Base-by-base conservation (phyloP, 1,140 invertebrate genomes). In the Drosophila takahashii region DNA sequence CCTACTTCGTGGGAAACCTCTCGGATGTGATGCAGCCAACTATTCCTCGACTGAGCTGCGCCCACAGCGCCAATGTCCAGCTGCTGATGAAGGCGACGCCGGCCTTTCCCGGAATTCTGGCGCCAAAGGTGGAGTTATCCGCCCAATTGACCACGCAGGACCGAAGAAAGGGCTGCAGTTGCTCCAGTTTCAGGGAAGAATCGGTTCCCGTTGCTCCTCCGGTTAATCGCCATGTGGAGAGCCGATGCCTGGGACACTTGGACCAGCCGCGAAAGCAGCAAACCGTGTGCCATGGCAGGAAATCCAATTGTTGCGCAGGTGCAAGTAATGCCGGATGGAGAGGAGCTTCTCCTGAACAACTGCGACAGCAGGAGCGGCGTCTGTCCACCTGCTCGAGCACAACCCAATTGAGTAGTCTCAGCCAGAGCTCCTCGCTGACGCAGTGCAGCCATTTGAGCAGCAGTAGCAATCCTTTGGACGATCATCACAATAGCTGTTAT, bases 81-180 rank as follows among this genome's bases (percentile, higher is more conserved):
- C 47, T 92, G 13, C 56, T 92, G n/a, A 92, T 92, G 91, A 92
- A 80, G 60, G 74, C 86, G 4, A 90, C 91, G 1, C 50, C 74
- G 0, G 85, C 89, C 0, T 92, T 92, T 78, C 91, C 91, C 4
- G 91, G 91, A 2, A 92, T 92, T 7, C 39, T 92, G 26, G 77
- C 86, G 1, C 91, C 91, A 0, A 92, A 92, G 26, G 71, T 91
- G 10, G 91, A 92, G 59, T 48, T 92, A 0, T 86, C 86, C 0
- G 85, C 90, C 0, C 54, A 75, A 3, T 39, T 90, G 6, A 64
- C 16, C 9, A 69, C 76, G 4, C 53, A 79, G 53, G 85, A 92
- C 18, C 72, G 77, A 4, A 60, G 58, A 6, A 75, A 47, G 0
- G 51, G 29, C 0, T 67, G 57, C 32, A 58, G 22, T 10, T 75